A percentile compares a stretch with the other conserved stretches of the same genome.
These are phyloP conservation scores for Drosophila mulleri DNA, from an alignment of 2,888 invertebrate genomes.

Conservation along the genomic window DNA sequence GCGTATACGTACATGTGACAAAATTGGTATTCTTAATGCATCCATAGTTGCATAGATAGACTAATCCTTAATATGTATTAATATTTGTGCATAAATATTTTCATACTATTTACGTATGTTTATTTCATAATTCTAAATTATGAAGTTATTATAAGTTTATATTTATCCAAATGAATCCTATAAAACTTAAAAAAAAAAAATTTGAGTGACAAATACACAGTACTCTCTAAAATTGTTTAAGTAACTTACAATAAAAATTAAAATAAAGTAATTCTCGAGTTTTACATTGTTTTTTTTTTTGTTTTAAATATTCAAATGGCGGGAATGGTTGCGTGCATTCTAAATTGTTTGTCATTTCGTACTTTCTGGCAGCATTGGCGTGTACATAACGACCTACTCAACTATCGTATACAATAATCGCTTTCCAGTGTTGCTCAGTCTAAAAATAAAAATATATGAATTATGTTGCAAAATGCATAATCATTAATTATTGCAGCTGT, in stretches of 20 bases:
- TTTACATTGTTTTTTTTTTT: background rate
- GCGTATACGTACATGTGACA: constrained; percentile 81
- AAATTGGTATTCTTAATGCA: constrained; percentile 73
- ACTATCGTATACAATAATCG: constrained; percentile 44
- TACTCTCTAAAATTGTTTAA: constrained; percentile 61
- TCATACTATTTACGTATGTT: constrained; percentile 36
- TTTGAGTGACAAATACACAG: constrained; percentile 52
- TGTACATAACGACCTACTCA: constrained; percentile 20
- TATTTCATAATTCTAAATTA: constrained; percentile 67
- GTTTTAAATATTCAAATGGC: constrained; percentile 2
- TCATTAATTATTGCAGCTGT: background rate
- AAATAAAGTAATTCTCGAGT: constrained; percentile 12
- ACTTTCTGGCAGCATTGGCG: constrained; percentile 29
- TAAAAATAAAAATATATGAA: background rate
- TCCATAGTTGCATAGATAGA: constrained; percentile 69
- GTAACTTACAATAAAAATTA: constrained; percentile 47
- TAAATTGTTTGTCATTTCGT: background rate
- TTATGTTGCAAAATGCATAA: constrained; percentile 2
- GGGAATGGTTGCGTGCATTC: background rate
- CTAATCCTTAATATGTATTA: constrained; percentile 70
- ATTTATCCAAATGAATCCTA: constrained; percentile 83
- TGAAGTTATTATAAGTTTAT: constrained; percentile 68
- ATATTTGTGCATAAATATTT: constrained; percentile 37
- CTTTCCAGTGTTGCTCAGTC: constrained; percentile 37
- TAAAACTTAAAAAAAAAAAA: constrained; percentile 67